Evolutionary conservation across 2,113 vertebrate species (phyloP), one percentile per base, ranked within the genome.

Genomic region (Coptodon bakossiorum): DNA sequence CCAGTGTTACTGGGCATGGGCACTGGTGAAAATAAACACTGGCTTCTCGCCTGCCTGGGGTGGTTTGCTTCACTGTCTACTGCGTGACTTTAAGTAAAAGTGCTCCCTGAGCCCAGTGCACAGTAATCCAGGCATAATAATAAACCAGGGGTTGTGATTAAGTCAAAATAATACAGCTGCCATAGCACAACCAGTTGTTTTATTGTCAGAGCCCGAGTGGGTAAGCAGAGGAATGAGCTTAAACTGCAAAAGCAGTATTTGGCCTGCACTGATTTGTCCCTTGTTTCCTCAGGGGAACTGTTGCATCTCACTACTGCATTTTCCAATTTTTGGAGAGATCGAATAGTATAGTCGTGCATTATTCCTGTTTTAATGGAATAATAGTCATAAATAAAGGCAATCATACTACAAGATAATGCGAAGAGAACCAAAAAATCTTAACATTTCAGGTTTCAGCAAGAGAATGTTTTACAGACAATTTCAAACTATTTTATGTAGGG

Each of bases 11-110:
- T 87, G 89, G 91, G 89, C 86, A 90, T 80, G 66, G 50, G 82
- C 54, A 76, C 48, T 85, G 86, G 91, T 91, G 90, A 54, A 83
- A 82, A 92, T 89, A 91, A 94, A 94, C 10, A 90, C 90, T 93
- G 93, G 91, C 90, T 83, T 36, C 31, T 54, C 4, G 91, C 87
- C 91, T 73, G 87, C 53, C 56, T 87, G 85, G 50, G 83, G 80
- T 83, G 81, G 56, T 85, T 86, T 61, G 53, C 19, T 81, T 92
- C 84, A 56, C 52, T 73, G 89, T 83, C 1, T 53, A n/a, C 66
- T 31, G 76, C 22, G 57, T 59, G 53, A 48, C 56, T 88, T 78
- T 24, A 68, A 57, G 73, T 45, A 29, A 59, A 83, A 76, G 66
- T 36, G 68, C 73, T 78, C 45, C 16, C 38, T 7, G 19, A 48